phyloP scores from a whole-genome alignment of 30 jellyfish, hydroid and myxozoan species.

The Pelagia noctiluca region DNA sequence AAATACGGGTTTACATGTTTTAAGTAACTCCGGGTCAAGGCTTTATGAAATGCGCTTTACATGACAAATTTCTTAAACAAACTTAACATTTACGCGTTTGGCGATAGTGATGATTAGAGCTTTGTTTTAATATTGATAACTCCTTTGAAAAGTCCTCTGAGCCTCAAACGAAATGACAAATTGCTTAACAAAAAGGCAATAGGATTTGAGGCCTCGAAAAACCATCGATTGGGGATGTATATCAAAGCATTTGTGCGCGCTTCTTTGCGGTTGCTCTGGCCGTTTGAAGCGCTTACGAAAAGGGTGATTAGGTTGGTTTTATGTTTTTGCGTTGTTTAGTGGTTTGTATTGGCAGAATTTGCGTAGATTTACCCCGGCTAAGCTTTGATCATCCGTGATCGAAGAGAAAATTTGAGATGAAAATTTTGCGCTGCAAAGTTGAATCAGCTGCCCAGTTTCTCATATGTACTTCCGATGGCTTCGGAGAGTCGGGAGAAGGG shows the following conservation, averaged over 20 bases:
- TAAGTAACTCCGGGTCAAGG: neutral
- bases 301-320: slow-evolving; percentile 18
- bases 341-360: slow-evolving; percentile 37
- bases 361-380: slow-evolving; percentile 51
- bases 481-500: neutral
- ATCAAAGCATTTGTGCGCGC: slow-evolving; percentile 34
- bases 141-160: neutral
- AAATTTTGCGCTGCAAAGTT: slow-evolving; percentile 11
- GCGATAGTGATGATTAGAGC: slow-evolving; percentile 4
- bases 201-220: slow-evolving; percentile 41
- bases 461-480: slow-evolving; percentile 13
- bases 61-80: neutral
- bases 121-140: neutral
- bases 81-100: slow-evolving; percentile 11
- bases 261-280: slow-evolving; percentile 54
- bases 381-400: neutral
- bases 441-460: slow-evolving; percentile 11
- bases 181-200: slow-evolving; percentile 36
- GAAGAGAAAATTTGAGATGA: neutral
- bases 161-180: slow-evolving; percentile 8
- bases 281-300: slow-evolving; percentile 46
- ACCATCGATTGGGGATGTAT: slow-evolving; percentile 9
- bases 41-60: too few species aligned
- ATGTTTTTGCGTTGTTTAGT: slow-evolving; percentile 5
- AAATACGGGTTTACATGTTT: too few species aligned